phyloP scores from a whole-genome alignment of 2,797 vertebrate species.

The Phataginus tetradactyla region DNA sequence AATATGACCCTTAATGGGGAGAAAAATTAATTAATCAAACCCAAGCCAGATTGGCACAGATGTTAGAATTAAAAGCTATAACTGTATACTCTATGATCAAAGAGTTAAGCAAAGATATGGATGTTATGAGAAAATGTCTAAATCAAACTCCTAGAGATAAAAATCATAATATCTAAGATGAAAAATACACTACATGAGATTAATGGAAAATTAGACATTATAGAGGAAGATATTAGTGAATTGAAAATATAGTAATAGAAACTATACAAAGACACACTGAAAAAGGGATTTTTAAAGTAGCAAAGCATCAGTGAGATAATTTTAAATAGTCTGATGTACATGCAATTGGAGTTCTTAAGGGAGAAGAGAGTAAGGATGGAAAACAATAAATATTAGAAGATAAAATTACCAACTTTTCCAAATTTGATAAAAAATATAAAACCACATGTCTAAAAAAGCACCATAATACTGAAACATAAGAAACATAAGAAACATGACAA shows the following conservation, averaged over 20 bases:
- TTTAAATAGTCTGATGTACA: background rate
- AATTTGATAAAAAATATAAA: background rate
- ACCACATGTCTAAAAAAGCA: background rate
- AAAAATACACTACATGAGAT: background rate
- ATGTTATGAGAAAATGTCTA: background rate
- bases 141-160: background rate
- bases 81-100: background rate
- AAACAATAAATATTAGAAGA: background rate
- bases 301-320: background rate
- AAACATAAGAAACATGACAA: background rate
- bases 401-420: background rate
- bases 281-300: background rate
- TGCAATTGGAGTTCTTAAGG: background rate
- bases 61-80: background rate
- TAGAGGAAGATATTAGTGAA: background rate
- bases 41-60: background rate
- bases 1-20: background rate
- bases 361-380: background rate
- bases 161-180: background rate
- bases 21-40: background rate
- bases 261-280: background rate
- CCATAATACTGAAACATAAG: background rate
- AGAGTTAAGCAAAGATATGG: background rate
- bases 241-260: background rate
- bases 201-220: background rate